These are phyloP conservation scores for Paradisaea rubra DNA, from an alignment of 2,113 vertebrate species.

Conservation along the genomic window DNA sequence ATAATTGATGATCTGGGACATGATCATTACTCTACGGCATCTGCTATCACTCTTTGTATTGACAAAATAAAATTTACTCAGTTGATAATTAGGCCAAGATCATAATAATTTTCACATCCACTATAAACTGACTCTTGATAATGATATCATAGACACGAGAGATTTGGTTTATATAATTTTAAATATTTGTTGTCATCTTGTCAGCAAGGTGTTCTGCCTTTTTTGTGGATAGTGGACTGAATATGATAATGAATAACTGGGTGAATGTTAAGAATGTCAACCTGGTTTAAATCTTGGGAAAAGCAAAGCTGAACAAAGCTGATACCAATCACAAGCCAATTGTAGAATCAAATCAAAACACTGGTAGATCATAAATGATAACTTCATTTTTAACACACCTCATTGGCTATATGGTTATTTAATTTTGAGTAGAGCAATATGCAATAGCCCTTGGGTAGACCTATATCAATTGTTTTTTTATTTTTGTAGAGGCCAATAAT, in stretches of 20 bases:
- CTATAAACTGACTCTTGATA: not conserved
- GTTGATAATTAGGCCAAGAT: not conserved
- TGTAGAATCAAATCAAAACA: not conserved
- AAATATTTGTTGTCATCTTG: not conserved
- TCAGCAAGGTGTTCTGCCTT: not conserved
- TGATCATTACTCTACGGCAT: not conserved
- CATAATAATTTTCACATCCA: not conserved
- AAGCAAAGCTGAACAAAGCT: not conserved
- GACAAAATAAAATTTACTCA: not conserved
- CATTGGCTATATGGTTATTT: not conserved
- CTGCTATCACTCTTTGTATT: not conserved
- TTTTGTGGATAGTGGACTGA: not conserved
- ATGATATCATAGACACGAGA: not conserved
- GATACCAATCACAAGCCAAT: not conserved
- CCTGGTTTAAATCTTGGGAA: not conserved
- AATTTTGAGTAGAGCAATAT: not conserved
- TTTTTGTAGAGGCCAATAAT: not conserved
- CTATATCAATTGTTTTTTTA: not conserved
- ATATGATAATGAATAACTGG: not conserved
- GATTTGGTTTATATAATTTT: not conserved
- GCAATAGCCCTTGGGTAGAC: not conserved
- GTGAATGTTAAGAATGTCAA: not conserved
- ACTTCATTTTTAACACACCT: not conserved
- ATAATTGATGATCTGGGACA: not conserved
- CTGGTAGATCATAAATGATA: not conserved